Conservation (phyloP, 1,140 invertebrate species). For the Drosophila pseudoananassae region DNA sequence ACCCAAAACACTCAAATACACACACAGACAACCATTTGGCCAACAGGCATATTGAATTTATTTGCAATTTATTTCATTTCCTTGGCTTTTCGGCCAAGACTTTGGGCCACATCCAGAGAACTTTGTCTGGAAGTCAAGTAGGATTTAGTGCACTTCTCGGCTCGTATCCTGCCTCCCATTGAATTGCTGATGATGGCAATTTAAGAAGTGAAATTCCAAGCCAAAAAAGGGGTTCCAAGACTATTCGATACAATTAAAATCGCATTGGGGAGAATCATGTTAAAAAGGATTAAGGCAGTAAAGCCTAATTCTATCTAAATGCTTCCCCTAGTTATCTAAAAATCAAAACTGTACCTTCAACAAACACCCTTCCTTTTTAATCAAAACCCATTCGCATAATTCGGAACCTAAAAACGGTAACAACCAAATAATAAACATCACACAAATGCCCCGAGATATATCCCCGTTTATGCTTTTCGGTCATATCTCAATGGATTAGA, state of each 20-base stretch:
- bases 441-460: conserved; percentile 3
- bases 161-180: background rate
- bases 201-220: background rate
- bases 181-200: conserved; percentile 2
- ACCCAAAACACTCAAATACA: conserved; percentile 33
- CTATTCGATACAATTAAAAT: too few species aligned
- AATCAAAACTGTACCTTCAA: background rate
- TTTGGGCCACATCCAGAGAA: conserved; percentile 12
- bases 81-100: conserved; percentile 66
- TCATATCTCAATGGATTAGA: conserved; percentile 54
- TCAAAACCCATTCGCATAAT: background rate
- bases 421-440: conserved; percentile 12
- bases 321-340: too few species aligned
- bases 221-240: background rate
- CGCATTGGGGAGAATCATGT: background rate
- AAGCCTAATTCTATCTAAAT: too few species aligned
- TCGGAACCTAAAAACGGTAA: background rate
- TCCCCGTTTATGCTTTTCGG: conserved; percentile 12
- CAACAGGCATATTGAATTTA: conserved; percentile 74
- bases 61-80: conserved; percentile 82
- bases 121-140: background rate
- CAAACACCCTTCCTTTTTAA: background rate
- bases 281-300: background rate
- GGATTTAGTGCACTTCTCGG: conserved; percentile 25
- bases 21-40: conserved; percentile 23